phyloP scores from a whole-genome alignment of 1,140 invertebrate species.

The Drosophila pseudoananassae region DNA sequence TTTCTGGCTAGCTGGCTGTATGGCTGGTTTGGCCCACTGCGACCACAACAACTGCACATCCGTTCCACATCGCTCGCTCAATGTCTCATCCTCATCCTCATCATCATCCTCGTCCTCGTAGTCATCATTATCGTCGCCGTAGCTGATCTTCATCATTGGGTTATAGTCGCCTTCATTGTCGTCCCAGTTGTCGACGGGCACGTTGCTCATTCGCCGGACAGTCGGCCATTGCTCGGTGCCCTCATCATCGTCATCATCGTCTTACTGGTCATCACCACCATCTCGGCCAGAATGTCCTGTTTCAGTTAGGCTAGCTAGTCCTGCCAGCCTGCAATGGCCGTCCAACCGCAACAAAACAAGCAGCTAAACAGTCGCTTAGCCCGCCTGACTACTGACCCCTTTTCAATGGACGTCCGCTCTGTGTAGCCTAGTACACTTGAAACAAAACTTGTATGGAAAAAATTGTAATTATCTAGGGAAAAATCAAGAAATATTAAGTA shows the following conservation, averaged over 20 bases:
- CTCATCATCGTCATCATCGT: slow-evolving; percentile 30
- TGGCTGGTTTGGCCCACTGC: slow-evolving; percentile 17
- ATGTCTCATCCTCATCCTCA: slow-evolving; percentile 68
- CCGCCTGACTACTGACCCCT: slow-evolving; percentile 71
- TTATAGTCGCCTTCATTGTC: slow-evolving; percentile 47
- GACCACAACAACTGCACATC: slow-evolving; percentile 80
- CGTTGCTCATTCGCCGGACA: slow-evolving; percentile 68
- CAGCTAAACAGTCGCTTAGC: slow-evolving; percentile 80
- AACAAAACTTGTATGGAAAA: not conserved
- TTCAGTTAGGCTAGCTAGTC: slow-evolving; percentile 10
- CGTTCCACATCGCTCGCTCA: slow-evolving; percentile 79
- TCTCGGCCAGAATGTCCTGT: slow-evolving; percentile 32
- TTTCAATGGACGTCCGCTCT: slow-evolving; percentile 74
- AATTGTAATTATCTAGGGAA: too few species aligned
- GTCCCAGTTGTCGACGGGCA: slow-evolving; percentile 65
- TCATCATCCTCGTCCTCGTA: slow-evolving; percentile 9
- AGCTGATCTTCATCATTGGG: slow-evolving; percentile 29
- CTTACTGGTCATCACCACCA: slow-evolving; percentile 38
- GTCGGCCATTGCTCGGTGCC: slow-evolving; percentile 40
- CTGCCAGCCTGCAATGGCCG: slow-evolving; percentile 20
- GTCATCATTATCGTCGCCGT: slow-evolving; percentile 11
- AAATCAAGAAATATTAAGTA: too few species aligned
- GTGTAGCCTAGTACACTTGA: slow-evolving; percentile 15
- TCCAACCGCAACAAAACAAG: slow-evolving; percentile 74
- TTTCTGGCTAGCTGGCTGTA: slow-evolving; percentile 14